Conservation (phyloP, 2,888 invertebrate species). For the Cepaea hortensis region DNA sequence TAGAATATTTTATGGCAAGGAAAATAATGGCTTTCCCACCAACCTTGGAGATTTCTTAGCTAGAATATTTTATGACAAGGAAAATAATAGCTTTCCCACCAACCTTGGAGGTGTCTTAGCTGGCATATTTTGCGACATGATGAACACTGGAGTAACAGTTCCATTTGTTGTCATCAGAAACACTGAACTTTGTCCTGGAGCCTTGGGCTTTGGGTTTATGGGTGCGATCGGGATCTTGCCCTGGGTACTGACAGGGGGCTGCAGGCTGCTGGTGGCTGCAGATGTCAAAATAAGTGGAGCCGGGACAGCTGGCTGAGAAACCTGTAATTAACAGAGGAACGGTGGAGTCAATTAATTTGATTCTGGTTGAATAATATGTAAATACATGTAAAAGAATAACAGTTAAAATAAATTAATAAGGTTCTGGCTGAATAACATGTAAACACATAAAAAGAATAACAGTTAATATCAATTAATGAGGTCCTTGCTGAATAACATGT, state of each 20-base stretch:
- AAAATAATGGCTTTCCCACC: too few relatives aligned
- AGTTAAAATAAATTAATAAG: too few relatives aligned
- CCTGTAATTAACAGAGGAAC: not conserved
- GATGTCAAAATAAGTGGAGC: not conserved
- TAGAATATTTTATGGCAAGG: too few relatives aligned
- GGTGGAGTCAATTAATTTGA: too few relatives aligned
- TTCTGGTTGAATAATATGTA: too few relatives aligned
- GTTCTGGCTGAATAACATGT: too few relatives aligned
- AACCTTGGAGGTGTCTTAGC: conserved; percentile 14
- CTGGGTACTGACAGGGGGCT: not conserved
- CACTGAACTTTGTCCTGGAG: not conserved
- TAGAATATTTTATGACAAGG: not conserved
- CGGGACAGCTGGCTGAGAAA: not conserved
- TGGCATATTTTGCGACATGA: conserved; percentile 14
- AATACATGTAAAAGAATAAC: too few relatives aligned
- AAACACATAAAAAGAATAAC: too few relatives aligned
- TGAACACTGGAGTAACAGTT: not conserved
- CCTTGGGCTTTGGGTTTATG: not conserved
- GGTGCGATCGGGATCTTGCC: conserved; percentile 17
- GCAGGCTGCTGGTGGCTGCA: not conserved
- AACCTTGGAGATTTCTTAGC: not conserved
- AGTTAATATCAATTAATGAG: too few relatives aligned
- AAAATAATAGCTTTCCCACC: not conserved
- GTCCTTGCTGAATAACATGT: too few relatives aligned
- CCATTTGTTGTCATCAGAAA: not conserved